phyloP scores from a whole-genome alignment of 2,888 invertebrate genomes.

The Helicoverpa assulta region DNA sequence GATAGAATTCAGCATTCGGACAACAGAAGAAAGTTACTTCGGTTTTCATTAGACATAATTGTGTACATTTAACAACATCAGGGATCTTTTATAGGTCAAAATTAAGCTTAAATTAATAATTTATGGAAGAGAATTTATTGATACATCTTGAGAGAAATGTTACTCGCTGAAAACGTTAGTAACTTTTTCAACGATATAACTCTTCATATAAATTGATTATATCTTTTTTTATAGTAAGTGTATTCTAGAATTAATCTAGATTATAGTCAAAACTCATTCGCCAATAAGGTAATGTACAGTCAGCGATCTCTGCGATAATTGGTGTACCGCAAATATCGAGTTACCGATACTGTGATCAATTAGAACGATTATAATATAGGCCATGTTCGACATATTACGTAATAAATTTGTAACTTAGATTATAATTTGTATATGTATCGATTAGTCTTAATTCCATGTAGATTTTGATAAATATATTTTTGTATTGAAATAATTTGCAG shows the following conservation, averaged over 20 bases:
- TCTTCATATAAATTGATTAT: constrained; percentile 25
- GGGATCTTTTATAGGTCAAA: constrained; percentile 36
- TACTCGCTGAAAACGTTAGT: constrained; percentile 34
- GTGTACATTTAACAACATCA: constrained; percentile 36
- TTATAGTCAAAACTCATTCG: constrained; percentile 62
- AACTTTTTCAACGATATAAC: constrained; percentile 41
- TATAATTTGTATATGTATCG: constrained; percentile 57
- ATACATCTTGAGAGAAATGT: constrained; percentile 14
- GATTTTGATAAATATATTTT: constrained; percentile 64
- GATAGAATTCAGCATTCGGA: constrained; percentile 53
- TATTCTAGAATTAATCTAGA: constrained; percentile 50
- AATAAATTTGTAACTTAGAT: constrained; percentile 57
- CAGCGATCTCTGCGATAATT: constrained; percentile 60
- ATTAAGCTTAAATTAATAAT: constrained; percentile 18
- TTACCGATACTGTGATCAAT: constrained; percentile 84
- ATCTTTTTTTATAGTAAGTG: constrained; percentile 30
- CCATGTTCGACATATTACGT: constrained; percentile 61
- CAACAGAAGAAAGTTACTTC: constrained; percentile 46
- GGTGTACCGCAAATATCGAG: constrained; percentile 62
- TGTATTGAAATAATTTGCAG: constrained; percentile 59
- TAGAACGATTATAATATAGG: constrained; percentile 69
- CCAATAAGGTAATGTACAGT: constrained; percentile 59
- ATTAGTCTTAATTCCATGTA: constrained; percentile 55
- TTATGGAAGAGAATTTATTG: constrained; percentile 23
- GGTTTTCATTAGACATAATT: constrained; percentile 43